Conservation (phyloP, 2,113 vertebrate species). For the Microtus montanus region DNA sequence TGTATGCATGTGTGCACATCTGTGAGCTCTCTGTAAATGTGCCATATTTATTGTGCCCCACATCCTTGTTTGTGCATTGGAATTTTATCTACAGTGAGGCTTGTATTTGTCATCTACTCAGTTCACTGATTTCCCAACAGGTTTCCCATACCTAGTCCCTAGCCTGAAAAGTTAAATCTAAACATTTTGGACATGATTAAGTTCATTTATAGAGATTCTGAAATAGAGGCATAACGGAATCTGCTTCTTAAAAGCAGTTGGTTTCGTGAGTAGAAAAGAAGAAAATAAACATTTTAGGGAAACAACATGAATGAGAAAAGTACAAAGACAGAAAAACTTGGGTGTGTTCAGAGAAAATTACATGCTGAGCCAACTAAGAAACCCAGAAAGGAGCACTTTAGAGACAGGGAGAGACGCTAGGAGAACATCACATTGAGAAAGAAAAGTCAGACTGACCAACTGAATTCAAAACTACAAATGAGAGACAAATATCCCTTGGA, state of each 20-base stretch:
- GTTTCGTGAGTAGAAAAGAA: not conserved
- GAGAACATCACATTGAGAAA: not conserved
- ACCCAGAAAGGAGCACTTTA: not conserved
- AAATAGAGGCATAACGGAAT: not conserved
- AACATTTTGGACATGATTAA: not conserved
- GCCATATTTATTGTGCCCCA: too few species aligned
- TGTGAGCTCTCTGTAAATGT: not conserved
- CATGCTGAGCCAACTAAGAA: not conserved
- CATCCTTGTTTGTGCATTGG: not conserved
- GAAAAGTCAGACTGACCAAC: not conserved
- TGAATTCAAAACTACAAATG: not conserved
- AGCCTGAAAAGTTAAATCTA: conserved; percentile 11
- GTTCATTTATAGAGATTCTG: conserved; percentile 5
- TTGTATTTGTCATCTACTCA: not conserved
- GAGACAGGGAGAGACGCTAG: not conserved
- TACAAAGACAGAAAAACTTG: not conserved
- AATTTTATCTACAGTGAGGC: not conserved
- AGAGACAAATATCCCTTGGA: not conserved
- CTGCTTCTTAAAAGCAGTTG: not conserved
- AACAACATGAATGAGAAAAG: not conserved
- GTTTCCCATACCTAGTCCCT: not conserved
- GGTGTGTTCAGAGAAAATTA: not conserved
- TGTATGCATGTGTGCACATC: not conserved
- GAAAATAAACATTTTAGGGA: not conserved
- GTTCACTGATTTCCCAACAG: not conserved